Conservation (phyloP, 2,888 invertebrate genomes). For the Lasioglossum calceatum region DNA sequence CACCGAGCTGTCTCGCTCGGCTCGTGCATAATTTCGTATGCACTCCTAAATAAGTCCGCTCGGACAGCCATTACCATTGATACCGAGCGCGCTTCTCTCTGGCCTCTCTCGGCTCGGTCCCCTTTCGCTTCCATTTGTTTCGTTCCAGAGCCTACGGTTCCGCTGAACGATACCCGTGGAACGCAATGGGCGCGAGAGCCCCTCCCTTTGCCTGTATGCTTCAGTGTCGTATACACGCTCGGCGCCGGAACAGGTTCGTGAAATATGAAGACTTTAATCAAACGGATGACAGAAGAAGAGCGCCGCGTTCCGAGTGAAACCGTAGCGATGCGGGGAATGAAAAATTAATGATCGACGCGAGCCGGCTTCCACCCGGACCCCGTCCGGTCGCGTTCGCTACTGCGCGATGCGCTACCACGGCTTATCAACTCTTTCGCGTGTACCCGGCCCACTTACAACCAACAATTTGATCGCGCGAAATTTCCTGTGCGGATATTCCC, state of each 20-base stretch:
- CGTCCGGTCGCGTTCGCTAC: too few species aligned
- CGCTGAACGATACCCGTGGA: constrained; percentile 35
- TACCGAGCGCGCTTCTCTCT: constrained; percentile 53
- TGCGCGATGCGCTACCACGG: neutral
- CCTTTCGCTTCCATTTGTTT: constrained; percentile 60
- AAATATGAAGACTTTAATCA: constrained; percentile 76
- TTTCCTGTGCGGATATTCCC: neutral
- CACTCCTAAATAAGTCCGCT: constrained; percentile 71
- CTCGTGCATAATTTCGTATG: constrained; percentile 71
- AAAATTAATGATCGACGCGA: constrained; percentile 67
- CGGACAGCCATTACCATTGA: constrained; percentile 72
- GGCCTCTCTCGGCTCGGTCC: constrained; percentile 41
- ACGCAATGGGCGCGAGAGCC: constrained; percentile 47
- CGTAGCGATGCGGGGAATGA: constrained; percentile 66
- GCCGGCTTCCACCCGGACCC: constrained; percentile 3
- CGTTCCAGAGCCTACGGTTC: constrained; percentile 41
- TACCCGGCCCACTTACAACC: constrained; percentile 2
- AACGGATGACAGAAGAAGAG: constrained; percentile 71
- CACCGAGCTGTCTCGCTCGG: neutral
- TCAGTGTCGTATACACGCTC: constrained; percentile 37
- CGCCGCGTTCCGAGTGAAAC: constrained; percentile 56
- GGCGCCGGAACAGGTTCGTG: constrained; percentile 66
- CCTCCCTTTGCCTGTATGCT: constrained; percentile 37
- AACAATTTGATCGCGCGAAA: constrained; percentile 37
- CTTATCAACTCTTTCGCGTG: constrained; percentile 49